These are phyloP conservation scores for Norana najaformis DNA, from an alignment of 2,888 invertebrate genomes.

Conservation along the genomic window DNA sequence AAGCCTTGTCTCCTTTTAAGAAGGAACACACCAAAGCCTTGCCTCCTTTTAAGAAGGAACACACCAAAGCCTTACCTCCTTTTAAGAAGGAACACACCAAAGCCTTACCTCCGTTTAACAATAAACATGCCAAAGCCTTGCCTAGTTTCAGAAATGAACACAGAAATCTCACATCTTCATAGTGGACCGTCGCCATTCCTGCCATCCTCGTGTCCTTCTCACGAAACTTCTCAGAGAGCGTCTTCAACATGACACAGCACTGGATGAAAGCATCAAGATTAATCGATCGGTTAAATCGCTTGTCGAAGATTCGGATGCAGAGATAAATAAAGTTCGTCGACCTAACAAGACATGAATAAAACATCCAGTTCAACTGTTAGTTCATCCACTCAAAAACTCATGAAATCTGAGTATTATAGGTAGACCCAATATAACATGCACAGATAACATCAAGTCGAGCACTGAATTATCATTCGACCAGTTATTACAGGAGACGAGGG, in stretches of 20 bases:
- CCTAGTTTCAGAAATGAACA: no score
- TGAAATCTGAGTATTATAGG: no score
- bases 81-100: no score
- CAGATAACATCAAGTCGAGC: no score
- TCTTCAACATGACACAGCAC: conserved; percentile 61
- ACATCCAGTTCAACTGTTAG: not conserved
- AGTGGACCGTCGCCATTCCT: conserved; percentile 56
- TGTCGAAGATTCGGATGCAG: conserved; percentile 59
- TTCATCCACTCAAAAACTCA: no score
- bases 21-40: not conserved
- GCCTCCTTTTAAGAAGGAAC: not conserved
- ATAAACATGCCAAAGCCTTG: no score
- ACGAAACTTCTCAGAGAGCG: conserved; percentile 61
- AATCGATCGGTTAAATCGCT: conserved; percentile 51
- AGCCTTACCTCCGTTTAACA: no score
- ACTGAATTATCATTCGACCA: no score
- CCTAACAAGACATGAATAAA: conserved; percentile 47
- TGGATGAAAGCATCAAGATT: conserved; percentile 64
- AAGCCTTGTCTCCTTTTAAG: no score
- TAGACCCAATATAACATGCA: no score
- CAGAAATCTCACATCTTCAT: conserved; percentile 57
- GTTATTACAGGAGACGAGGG: no score
- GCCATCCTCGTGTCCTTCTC: conserved; percentile 54
- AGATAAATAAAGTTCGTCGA: conserved; percentile 56
- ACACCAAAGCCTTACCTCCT: not conserved